Base-by-base conservation (phyloP, 2,113 vertebrate genomes). In the Stigmatopora argus region DNA sequence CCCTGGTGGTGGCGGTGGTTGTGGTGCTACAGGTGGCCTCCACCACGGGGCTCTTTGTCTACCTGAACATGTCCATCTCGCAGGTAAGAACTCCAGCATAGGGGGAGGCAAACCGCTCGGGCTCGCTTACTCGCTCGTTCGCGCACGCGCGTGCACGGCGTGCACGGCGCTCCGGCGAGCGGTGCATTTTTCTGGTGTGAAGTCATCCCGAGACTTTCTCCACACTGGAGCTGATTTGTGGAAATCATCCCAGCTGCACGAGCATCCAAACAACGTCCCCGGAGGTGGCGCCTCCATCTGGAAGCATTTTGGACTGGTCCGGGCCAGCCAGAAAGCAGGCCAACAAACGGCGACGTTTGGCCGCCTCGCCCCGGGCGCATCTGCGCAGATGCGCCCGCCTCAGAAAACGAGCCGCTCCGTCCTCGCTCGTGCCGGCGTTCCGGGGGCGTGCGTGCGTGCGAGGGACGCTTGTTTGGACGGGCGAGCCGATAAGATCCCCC, bases 1-100 rank as follows among this genome's bases (percentile, higher is more conserved):
- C 89, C 9, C 91, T 92, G 90, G 91, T 92, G 76, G 89, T 92
- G 67, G 87, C 91, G 0, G 88, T 91, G 65, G 91, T 92, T 77
- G 89, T 92, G 57, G 90, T 92, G 18, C 78, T 92, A 74, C 91
- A 92, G 76, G 89, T 92, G 9, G 91, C 90, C 18, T 92, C 89
- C 61, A 92, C 91, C 70, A 91, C 91, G 0, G 91, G 90, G 57
- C 89, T 92, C 58, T 92, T 92, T 67, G 89, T 92, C 71, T 92
- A 92, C 87, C 84, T 92, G 73, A 92, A 92, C 79, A 91, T 91
- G 90, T 91, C 91, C 65, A 87, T 92, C 70, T 90, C 91, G 0
- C 88, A 92, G 89, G 91, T 92, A 85, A 80, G 89, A 53, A 46
- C 70, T 45, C 0, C 31, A 15, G 17, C 7, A 9, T 34, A 2